Conservation (phyloP, 1,140 invertebrate species). For the Lepidurus apus region DNA sequence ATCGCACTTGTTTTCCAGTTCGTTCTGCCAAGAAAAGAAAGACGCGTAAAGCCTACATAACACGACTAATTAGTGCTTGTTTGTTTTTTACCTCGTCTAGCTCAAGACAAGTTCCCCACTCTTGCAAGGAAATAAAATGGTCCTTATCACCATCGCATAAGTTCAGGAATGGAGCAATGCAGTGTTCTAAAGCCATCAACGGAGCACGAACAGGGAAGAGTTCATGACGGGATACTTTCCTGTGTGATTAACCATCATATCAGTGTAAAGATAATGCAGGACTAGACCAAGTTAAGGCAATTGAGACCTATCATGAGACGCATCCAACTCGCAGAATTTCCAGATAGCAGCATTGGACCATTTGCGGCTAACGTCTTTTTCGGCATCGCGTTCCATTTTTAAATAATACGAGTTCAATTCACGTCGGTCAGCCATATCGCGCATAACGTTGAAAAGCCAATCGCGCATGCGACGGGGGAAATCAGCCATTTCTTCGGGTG, state of each 20-base stretch:
- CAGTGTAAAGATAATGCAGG: neutral
- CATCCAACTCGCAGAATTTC: slow-evolving; percentile 95
- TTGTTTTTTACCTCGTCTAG: slow-evolving; percentile 58
- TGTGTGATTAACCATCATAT: slow-evolving; percentile 38
- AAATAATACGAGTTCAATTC: slow-evolving; percentile 78
- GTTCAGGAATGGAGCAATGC: slow-evolving; percentile 91
- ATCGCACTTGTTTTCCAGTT: slow-evolving; percentile 56
- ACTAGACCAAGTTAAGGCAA: neutral
- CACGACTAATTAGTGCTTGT: slow-evolving; percentile 35
- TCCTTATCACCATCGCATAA: slow-evolving; percentile 78
- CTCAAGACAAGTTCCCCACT: slow-evolving; percentile 88
- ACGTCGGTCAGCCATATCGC: slow-evolving; percentile 81
- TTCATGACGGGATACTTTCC: slow-evolving; percentile 81
- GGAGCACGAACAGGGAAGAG: slow-evolving; percentile 89
- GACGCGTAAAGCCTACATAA: neutral
- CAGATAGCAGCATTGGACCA: slow-evolving; percentile 90
- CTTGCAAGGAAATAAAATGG: slow-evolving; percentile 78
- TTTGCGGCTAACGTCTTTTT: slow-evolving; percentile 68
- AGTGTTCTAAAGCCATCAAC: slow-evolving; percentile 84
- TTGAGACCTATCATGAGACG: slow-evolving; percentile 67
- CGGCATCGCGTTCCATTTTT: slow-evolving; percentile 80
- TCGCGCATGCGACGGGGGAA: slow-evolving; percentile 91
- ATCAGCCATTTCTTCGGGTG: slow-evolving; percentile 75
- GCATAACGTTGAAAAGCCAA: slow-evolving; percentile 94
- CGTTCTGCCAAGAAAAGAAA: slow-evolving; percentile 47